Evolutionary conservation across 2,888 invertebrate species (phyloP).

Genomic region (Mechanitis messenoides): DNA sequence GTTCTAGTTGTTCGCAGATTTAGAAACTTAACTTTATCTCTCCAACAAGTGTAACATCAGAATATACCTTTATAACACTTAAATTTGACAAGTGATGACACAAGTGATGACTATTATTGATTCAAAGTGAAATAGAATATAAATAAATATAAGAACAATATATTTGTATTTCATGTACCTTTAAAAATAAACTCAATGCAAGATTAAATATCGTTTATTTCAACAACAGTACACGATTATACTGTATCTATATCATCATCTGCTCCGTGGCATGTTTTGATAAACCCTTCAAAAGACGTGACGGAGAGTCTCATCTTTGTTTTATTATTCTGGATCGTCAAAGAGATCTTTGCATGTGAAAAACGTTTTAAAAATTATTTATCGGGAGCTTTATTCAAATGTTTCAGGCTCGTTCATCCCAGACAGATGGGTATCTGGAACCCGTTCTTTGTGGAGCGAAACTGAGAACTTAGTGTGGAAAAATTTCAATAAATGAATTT

Average conservation of each 20-base stretch:
- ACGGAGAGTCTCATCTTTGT: conserved; percentile 21
- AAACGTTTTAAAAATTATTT: conserved; percentile 27
- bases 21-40: no score
- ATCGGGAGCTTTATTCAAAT: conserved; percentile 26
- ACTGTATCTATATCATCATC: not conserved
- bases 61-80: no score
- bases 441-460: conserved; percentile 23
- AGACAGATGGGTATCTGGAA: conserved; percentile 26
- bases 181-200: no score
- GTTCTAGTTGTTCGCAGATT: no score
- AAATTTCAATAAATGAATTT: conserved; percentile 31
- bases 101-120: no score
- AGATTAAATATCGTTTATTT: no score
- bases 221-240: not conserved
- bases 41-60: no score
- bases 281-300: conserved; percentile 16
- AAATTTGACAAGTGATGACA: no score
- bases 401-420: conserved; percentile 20
- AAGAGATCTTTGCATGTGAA: conserved; percentile 25
- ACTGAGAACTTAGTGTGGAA: conserved; percentile 19
- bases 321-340: conserved; percentile 24
- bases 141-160: no score
- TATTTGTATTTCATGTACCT: no score
- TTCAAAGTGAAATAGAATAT: no score
- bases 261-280: conserved; percentile 9